Base-by-base conservation (phyloP, 1,140 invertebrate species). In the Chlorops oryzae region DNA sequence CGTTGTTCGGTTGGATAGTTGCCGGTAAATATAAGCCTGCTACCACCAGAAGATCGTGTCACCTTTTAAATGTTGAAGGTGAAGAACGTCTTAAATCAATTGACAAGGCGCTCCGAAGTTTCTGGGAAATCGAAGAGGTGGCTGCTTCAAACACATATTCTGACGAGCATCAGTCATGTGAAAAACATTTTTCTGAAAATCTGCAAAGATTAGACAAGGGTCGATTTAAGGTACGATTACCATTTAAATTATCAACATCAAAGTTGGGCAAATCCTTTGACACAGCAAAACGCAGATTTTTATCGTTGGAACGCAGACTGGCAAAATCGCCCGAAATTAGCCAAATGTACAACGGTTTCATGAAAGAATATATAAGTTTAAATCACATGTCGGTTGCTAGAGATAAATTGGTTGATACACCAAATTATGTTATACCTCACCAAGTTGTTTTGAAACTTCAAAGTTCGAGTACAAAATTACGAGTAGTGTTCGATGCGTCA, bases 61-160 rank as follows among this genome's bases (percentile, higher is more conserved):
- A n/a, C n/a, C n/a, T n/a, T n/a, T n/a, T n/a, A n/a, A n/a, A n/a
- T n/a, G n/a, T n/a, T n/a, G n/a, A n/a, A n/a, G n/a, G n/a, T n/a
- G n/a, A n/a, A 27, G 49, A 35, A 21, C n/a, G 32, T 15, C 23
- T 39, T 10, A 10, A 12, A 22, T 13, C 13, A n/a, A 20, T 50
- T 27, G 32, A 50, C 27, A 21, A 18, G 20, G 22, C 25, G 6
- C 21, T 51, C 5, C 24, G 40, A 38, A 6, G 28, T 27, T 18
- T 48, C 3, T 70, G 65, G 65, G 50, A 63, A 32, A 2, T 66
- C 3, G 70, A 71, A 44, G 52, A 61, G 13, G 40, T 59, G n/a
- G n/a, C 32, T 15, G n/a, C 35, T 57, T 35, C 25, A 42, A 20
- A 10, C 3, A 21, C 3, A 34, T 21, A n/a, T n/a, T n/a, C n/a